These are phyloP conservation scores for Sphaeridia pumilis DNA, from an alignment of 2,888 invertebrate species.

Conservation along the genomic window DNA sequence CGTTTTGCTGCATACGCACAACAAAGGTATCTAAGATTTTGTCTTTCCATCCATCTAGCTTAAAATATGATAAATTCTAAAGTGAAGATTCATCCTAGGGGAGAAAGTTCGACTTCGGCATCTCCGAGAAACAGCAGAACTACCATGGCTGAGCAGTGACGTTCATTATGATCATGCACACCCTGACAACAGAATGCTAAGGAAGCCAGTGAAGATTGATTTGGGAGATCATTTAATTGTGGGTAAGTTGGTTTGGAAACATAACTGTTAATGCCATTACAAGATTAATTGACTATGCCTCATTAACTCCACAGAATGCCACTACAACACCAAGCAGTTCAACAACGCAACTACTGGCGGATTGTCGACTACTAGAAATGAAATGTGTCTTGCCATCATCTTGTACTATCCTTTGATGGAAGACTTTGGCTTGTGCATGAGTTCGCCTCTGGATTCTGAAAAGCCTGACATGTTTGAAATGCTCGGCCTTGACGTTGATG, in stretches of 20 bases:
- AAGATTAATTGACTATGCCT: no score
- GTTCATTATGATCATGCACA: constrained; percentile 15
- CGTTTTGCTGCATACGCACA: constrained; percentile 68
- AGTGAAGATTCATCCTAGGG: neutral
- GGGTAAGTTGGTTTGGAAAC: neutral
- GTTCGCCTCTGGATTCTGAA: neutral
- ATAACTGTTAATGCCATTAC: neutral
- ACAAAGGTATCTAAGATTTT: constrained; percentile 36
- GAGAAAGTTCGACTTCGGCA: constrained; percentile 11
- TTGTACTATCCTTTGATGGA: constrained; percentile 3
- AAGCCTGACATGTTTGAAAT: no score
- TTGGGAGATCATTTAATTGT: constrained; percentile 12
- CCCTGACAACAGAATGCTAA: constrained; percentile 9
- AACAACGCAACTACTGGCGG: constrained; percentile 41
- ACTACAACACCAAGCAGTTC: constrained; percentile 6
- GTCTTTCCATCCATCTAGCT: neutral
- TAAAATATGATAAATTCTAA: neutral
- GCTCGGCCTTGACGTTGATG: no score
- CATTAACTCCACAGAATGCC: constrained; percentile 11
- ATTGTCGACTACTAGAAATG: constrained; percentile 69
- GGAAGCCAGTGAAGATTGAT: constrained; percentile 1
- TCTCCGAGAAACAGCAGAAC: constrained; percentile 11
- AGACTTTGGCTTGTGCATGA: neutral
- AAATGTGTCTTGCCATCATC: constrained; percentile 51
- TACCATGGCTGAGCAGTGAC: constrained; percentile 10